Evolutionary conservation across 2,888 invertebrate genomes (phyloP), one percentile per base, ranked within the genome.

Genomic region (Drosophila nigritarsus): DNA sequence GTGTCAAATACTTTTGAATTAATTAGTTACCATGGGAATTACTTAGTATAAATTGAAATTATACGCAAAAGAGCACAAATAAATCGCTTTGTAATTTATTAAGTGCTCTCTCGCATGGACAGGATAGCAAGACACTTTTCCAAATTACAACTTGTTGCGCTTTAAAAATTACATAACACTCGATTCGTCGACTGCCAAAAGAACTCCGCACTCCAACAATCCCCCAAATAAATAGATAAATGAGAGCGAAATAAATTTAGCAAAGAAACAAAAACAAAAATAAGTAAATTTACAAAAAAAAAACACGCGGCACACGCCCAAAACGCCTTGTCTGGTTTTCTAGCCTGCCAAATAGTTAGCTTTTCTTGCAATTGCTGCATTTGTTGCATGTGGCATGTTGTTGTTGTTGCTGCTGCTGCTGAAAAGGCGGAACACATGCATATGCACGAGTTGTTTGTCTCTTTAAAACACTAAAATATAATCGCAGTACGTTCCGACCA

Each of bases 31-130:
- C 34, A 13, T 54, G 4, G 11, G 20, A 67, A 62, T 74, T 65
- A 63, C 49, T 40, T 45, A 54, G 24, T 24, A 36, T 27, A 66
- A 30, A 27, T 27, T 34, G 18, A 15, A 53, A 40, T n/a, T 15
- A 29, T 59, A 49, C 64, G 68, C 75, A 65, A 73, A 71, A 56
- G 63, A 20, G 58, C 45, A 24, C 42, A 62, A 61, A 74, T 82
- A 85, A 82, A 85, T 86, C 66, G 64, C 51, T 65, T 67, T 54
- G 64, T 74, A 74, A 89, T 84, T 84, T 89, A 84, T 84, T 89
- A 89, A 84, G 79, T 89, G 87, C 56, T 30, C 49, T 67, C 66
- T 59, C 58, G 61, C 79, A 78, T 81, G 64, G 74, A 81, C 55
- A 67, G 40, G 15, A 27, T 13, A 34, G 59, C 67, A 56, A 66